These are phyloP conservation scores for Hermaeophaga mercurialis DNA, from an alignment of 2,888 invertebrate species.

Conservation along the genomic window DNA sequence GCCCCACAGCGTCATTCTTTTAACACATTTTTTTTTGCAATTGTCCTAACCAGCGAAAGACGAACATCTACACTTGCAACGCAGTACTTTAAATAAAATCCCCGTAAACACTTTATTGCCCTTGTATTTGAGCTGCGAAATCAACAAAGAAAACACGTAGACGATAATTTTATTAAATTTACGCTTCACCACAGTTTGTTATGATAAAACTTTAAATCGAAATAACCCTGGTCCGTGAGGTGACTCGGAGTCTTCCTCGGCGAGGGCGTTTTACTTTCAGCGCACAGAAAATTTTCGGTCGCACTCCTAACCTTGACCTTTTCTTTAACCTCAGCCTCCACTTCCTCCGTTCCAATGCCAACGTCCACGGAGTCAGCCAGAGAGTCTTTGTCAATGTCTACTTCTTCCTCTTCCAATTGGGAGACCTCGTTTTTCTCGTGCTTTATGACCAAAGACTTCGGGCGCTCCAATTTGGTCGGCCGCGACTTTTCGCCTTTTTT, in stretches of 20 bases:
- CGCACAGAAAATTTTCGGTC: conserved; percentile 27
- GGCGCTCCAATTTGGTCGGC: conserved; percentile 55
- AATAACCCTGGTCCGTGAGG: conserved; percentile 68
- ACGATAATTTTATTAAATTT: conserved; percentile 20
- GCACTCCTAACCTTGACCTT: conserved; percentile 15
- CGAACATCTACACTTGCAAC: too few species aligned
- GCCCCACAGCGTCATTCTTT: too few species aligned
- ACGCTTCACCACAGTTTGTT: conserved; percentile 73
- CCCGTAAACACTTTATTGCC: too few species aligned
- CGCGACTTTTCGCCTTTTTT: conserved; percentile 18
- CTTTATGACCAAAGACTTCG: conserved; percentile 61
- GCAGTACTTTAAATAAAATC: too few species aligned
- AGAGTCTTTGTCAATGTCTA: conserved; percentile 25
- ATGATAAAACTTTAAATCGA: conserved; percentile 79
- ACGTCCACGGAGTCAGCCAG: conserved; percentile 9
- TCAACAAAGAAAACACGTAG: not conserved
- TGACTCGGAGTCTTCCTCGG: conserved; percentile 55
- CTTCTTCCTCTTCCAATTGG: conserved; percentile 37
- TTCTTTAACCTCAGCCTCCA: conserved; percentile 6
- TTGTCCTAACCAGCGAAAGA: too few species aligned
- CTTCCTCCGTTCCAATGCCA: conserved; percentile 6
- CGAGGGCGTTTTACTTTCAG: conserved; percentile 44
- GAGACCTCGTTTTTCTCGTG: conserved; percentile 50
- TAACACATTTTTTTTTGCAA: too few species aligned
- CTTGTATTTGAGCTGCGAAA: too few species aligned